These are phyloP conservation scores for Perca fluviatilis DNA, from an alignment of 2,113 vertebrate species.

Conservation along the genomic window DNA sequence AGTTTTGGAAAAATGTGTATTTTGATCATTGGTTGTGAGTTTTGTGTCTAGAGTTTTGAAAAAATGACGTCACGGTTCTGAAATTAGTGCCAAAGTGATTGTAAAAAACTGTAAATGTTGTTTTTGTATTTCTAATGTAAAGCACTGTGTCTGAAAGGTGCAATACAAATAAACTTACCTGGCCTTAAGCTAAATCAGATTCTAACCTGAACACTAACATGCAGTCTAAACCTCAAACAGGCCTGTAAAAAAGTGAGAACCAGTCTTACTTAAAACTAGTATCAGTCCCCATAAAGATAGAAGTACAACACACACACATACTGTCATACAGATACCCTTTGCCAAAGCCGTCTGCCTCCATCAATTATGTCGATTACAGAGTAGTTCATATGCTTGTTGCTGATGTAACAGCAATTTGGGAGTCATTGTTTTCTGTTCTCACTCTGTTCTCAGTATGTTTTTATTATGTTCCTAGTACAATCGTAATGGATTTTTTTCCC, in stretches of 20 bases:
- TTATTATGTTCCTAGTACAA: conserved; percentile 34
- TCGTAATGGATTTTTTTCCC: conserved; percentile 23
- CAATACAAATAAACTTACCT: background rate
- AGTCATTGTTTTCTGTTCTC: background rate
- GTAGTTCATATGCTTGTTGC: conserved; percentile 18
- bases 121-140: background rate
- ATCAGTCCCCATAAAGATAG: conserved; percentile 2
- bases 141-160: background rate
- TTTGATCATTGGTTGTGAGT: too few species aligned
- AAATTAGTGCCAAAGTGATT: too few species aligned
- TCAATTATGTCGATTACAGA: conserved; percentile 1
- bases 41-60: too few species aligned
- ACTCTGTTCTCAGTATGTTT: conserved; percentile 35
- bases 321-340: background rate
- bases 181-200: background rate
- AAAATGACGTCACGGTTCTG: too few species aligned
- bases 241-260: background rate
- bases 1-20: too few species aligned
- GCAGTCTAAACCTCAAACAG: background rate
- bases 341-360: too few species aligned
- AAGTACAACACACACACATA: conserved; percentile 5
- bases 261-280: background rate
- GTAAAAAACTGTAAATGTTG: too few species aligned
- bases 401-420: conserved; percentile 41
- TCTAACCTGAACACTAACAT: background rate